Base-by-base conservation (phyloP, 2,888 invertebrate genomes). In the Pharmacophagus antenor region DNA sequence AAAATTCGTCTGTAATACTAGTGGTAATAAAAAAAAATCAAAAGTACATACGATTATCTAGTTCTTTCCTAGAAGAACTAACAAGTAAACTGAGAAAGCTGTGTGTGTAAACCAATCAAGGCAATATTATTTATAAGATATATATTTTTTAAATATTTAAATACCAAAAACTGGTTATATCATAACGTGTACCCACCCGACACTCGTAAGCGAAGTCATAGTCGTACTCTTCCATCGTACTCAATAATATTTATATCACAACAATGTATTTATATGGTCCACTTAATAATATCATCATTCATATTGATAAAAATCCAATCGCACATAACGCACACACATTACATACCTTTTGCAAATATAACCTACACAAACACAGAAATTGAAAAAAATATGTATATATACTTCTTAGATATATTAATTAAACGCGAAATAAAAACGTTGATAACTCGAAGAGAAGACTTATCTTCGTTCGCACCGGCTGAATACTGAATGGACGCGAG, bases 201-300 rank as follows among this genome's bases (percentile, higher is more conserved):
- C 93, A 93, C 84, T 93, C 93, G 82, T 92, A 93, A 65, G 92
- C 91, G 87, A 93, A 93, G 84, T 93, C 92, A 84, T 93, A 93
- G 73, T 93, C 92, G 80, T 92, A 91, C 65, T 91, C 90, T 69
- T 88, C 89, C 91, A 91, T 84, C 73, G 73, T 73, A 63, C 63
- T 65, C 73, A 76, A 70, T 69, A 70, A 64, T 69, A 31, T 71
- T 63, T 71, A 65, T 64, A 61, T 65, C 74, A 72, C 70, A 77
- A 79, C 74, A 69, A 70, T 49, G 66, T 73, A 74, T 77, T 76
- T 66, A 69, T 63, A 70, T 65, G 66, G 66, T 72, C 72, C 78
- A 80, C 76, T 75, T 70, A 75, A 62, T 70, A 79, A 69, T 73
- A 63, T 68, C 82, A 83, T 82, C 66, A 66, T 74, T 69, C 66